A percentile compares a stretch with the other conserved stretches of the same genome.
Conservation (phyloP, 2,888 invertebrate species). For the Lasioglossum zephyrum region DNA sequence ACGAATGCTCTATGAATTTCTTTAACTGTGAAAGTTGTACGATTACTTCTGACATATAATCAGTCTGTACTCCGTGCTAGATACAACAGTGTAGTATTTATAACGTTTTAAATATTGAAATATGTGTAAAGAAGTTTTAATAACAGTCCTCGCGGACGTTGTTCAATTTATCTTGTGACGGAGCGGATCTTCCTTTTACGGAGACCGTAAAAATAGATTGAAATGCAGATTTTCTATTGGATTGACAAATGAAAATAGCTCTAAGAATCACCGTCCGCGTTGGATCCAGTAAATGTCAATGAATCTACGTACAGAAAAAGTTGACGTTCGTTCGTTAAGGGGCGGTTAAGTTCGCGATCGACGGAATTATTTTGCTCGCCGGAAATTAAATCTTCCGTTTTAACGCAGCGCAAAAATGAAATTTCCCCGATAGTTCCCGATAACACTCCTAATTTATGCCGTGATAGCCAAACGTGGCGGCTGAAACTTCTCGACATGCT, state of each 20-base stretch:
- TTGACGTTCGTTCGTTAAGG: neutral
- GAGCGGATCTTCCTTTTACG: no score
- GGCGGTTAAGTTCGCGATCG: neutral
- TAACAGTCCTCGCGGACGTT: no score
- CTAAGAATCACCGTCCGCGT: no score
- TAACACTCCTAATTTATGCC: neutral
- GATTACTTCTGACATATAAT: neutral
- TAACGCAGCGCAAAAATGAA: neutral
- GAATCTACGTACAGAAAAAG: neutral
- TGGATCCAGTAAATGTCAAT: neutral
- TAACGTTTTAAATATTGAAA: no score
- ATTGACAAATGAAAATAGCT: no score
- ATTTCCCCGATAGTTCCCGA: neutral
- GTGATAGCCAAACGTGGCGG: neutral
- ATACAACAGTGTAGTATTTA: no score
- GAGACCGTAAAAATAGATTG: no score
- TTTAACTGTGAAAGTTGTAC: neutral
- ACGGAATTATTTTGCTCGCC: neutral
- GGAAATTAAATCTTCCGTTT: conserved; percentile 6
- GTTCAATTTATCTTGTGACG: no score
- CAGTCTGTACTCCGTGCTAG: no score
- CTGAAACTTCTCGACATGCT: neutral
- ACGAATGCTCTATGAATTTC: neutral
- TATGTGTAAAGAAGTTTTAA: no score
- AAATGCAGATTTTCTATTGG: no score